A percentile compares a stretch with the other conserved stretches of the same genome.
These are phyloP conservation scores for Nannobrachium achirus DNA, from an alignment of 2,113 vertebrate genomes.

Conservation along the genomic window DNA sequence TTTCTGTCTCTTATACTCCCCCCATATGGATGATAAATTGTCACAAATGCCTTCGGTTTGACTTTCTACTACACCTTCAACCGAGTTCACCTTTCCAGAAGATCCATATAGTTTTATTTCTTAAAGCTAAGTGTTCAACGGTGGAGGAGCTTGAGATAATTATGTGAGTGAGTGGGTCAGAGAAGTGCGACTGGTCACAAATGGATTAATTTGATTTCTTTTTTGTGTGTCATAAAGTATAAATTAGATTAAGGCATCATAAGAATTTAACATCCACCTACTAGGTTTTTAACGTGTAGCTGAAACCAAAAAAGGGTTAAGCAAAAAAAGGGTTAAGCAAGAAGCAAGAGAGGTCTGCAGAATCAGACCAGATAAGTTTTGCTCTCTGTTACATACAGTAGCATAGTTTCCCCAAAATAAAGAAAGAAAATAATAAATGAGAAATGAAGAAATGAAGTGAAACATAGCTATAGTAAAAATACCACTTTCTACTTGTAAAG, in stretches of 20 bases:
- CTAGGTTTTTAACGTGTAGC: slow-evolving; percentile 8
- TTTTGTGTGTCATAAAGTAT: neutral
- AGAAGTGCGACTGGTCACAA: too few relatives aligned
- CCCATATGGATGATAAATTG: too few relatives aligned
- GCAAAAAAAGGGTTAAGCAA: slow-evolving; percentile 13
- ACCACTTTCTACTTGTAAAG: slow-evolving; percentile 45
- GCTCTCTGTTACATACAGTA: slow-evolving; percentile 45
- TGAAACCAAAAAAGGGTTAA: slow-evolving; percentile 11
- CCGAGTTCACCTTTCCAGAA: slow-evolving; percentile 16
- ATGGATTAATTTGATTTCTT: too few relatives aligned
- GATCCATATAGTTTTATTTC: neutral
- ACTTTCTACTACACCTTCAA: slow-evolving; percentile 10
- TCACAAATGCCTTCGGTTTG: neutral
- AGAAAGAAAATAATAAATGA: too few relatives aligned
- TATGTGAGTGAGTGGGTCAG: neutral
- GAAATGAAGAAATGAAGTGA: too few relatives aligned
- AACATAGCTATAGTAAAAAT: slow-evolving; percentile 56
- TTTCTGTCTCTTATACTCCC: slow-evolving; percentile 8
- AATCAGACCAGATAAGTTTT: slow-evolving; percentile 32
- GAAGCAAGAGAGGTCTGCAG: slow-evolving; percentile 26
- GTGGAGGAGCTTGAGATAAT: neutral
- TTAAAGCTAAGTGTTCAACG: neutral
- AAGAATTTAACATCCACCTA: slow-evolving; percentile 1
- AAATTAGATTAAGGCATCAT: slow-evolving; percentile 7
- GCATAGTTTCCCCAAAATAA: slow-evolving; percentile 52